Evolutionary conservation across 1,140 invertebrate genomes (phyloP).

Genomic region (Maconellicoccus hirsutus): DNA sequence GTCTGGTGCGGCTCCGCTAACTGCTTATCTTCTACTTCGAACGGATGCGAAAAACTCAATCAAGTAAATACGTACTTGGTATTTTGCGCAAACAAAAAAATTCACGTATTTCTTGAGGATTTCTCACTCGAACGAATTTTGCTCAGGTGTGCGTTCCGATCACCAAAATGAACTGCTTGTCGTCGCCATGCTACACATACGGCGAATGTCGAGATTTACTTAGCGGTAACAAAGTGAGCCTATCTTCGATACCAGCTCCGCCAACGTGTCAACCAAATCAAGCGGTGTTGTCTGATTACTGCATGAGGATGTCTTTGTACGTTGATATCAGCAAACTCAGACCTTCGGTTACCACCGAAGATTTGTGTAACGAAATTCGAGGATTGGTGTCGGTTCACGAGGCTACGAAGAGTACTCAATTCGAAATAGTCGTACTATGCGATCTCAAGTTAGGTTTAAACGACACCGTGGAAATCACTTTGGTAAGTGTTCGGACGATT

Average conservation of each 20-base stretch:
- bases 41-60: conserved; percentile 41
- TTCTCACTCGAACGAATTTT: too few relatives aligned
- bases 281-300: conserved; percentile 52
- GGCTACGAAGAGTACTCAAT: conserved; percentile 39
- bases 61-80: conserved; percentile 40
- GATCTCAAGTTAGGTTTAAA: conserved; percentile 64
- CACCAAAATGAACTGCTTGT: conserved; percentile 59
- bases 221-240: conserved; percentile 54
- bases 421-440: conserved; percentile 56
- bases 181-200: conserved; percentile 59
- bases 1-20: conserved; percentile 76
- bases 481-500: conserved; percentile 44
- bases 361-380: conserved; percentile 53
- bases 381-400: conserved; percentile 48
- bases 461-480: conserved; percentile 74
- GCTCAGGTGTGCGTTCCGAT: conserved; percentile 65
- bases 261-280: conserved; percentile 68
- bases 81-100: too few relatives aligned
- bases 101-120: too few relatives aligned
- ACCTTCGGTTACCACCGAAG: conserved; percentile 57
- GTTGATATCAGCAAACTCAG: conserved; percentile 48
- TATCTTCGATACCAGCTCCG: conserved; percentile 55
- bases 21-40: conserved; percentile 44
- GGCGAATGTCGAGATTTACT: conserved; percentile 69
- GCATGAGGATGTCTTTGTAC: conserved; percentile 59